Evolutionary conservation across 2,888 invertebrate species (phyloP).

Genomic region (Acleris emargana): DNA sequence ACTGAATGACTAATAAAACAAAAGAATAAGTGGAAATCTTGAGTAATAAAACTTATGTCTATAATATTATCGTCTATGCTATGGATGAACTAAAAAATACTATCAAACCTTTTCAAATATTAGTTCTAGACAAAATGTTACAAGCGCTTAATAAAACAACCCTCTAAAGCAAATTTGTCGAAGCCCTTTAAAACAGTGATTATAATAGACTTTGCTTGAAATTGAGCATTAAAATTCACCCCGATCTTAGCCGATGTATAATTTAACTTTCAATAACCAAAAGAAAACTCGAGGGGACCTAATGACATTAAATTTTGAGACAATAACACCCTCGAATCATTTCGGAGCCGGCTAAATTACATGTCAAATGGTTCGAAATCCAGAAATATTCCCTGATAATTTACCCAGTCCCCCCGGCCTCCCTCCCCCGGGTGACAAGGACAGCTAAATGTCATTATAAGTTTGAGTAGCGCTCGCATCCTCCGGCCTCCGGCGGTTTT

Average conservation of each 20-base stretch:
- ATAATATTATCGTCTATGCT: not conserved
- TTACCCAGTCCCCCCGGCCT: slow-evolving; percentile 44
- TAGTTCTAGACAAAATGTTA: slow-evolving; percentile 4
- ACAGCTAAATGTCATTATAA: slow-evolving; percentile 82
- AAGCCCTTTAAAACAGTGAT: slow-evolving; percentile 10
- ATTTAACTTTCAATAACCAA: slow-evolving; percentile 59
- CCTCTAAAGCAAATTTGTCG: slow-evolving; percentile 11
- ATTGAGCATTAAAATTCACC: slow-evolving; percentile 9
- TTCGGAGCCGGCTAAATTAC: slow-evolving; percentile 67
- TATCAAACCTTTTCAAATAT: slow-evolving; percentile 9
- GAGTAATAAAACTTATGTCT: too few relatives aligned
- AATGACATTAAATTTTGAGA: slow-evolving; percentile 69
- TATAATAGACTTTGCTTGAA: slow-evolving; percentile 10
- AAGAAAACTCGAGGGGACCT: slow-evolving; percentile 50
- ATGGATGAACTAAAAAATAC: not conserved
- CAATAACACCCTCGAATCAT: slow-evolving; percentile 71
- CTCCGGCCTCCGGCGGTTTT: slow-evolving; percentile 60
- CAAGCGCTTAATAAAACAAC: slow-evolving; percentile 18
- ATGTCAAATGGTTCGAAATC: slow-evolving; percentile 75
- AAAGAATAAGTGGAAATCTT: too few relatives aligned
- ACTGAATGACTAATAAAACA: too few relatives aligned
- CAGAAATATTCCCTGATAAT: slow-evolving; percentile 71
- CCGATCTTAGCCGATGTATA: slow-evolving; percentile 45
- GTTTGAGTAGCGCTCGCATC: slow-evolving; percentile 67
- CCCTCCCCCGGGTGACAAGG: slow-evolving; percentile 58